A percentile compares a stretch with the other conserved stretches of the same genome.
Conservation (phyloP, 2,113 vertebrate genomes). For the Macquaria ambigua region DNA sequence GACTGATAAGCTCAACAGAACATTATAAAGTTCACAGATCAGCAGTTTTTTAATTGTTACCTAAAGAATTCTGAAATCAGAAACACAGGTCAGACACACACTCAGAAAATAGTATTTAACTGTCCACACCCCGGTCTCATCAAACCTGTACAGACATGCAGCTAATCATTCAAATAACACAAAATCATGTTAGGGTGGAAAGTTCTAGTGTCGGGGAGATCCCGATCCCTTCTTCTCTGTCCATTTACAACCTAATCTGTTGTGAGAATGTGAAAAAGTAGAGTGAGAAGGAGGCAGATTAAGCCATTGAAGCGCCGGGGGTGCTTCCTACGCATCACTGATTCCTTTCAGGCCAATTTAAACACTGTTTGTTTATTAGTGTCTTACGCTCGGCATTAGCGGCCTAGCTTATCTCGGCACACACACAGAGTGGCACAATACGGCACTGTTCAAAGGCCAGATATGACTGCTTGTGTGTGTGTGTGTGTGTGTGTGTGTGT, state of each 20-base stretch:
- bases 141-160: constrained; percentile 14
- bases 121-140: not conserved
- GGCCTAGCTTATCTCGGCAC: constrained; percentile 83
- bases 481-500: constrained; percentile 29
- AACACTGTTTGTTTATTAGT: constrained; percentile 90
- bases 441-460: constrained; percentile 75
- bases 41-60: not conserved
- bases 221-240: constrained; percentile 63
- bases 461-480: constrained; percentile 63
- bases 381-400: constrained; percentile 84
- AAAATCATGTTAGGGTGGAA: constrained; percentile 42
- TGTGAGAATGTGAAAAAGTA: constrained; percentile 83
- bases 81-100: constrained; percentile 1
- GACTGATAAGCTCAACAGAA: not conserved
- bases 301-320: constrained; percentile 82
- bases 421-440: constrained; percentile 81
- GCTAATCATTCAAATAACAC: constrained; percentile 17
- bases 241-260: constrained; percentile 83
- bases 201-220: constrained; percentile 45
- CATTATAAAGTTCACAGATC: not conserved
- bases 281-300: constrained; percentile 82
- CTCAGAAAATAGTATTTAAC: not conserved
- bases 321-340: constrained; percentile 82
- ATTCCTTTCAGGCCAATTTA: constrained; percentile 86
- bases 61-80: not conserved